A percentile compares a stretch with the other conserved stretches of the same genome.
Conservation (phyloP, 2,113 vertebrate genomes). For the Caracal caracal region DNA sequence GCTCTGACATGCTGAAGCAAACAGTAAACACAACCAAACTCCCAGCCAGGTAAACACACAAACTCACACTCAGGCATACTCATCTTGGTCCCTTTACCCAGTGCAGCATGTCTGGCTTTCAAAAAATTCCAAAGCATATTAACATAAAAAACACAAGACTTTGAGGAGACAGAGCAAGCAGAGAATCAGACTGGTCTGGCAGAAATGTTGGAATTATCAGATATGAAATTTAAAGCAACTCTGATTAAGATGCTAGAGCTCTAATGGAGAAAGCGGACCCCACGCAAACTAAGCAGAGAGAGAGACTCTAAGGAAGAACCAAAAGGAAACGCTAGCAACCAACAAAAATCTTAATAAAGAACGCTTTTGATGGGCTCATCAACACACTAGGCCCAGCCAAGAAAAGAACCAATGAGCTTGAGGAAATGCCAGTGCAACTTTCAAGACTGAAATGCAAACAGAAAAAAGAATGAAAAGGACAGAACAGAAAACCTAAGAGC, state of each 20-base stretch:
- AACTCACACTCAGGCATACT: not conserved
- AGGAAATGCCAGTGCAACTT: not conserved
- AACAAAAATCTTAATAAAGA: not conserved
- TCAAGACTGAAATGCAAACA: not conserved
- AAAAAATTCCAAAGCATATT: not conserved
- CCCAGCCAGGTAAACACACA: not conserved
- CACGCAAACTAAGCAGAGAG: not conserved
- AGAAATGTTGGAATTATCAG: not conserved
- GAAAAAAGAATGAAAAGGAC: not conserved
- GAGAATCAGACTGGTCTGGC: not conserved
- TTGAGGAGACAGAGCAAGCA: not conserved
- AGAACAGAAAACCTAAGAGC: not conserved
- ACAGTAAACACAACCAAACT: not conserved
- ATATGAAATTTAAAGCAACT: not conserved
- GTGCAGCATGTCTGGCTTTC: not conserved
- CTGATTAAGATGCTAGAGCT: not conserved
- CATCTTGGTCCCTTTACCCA: not conserved
- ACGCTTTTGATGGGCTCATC: not conserved
- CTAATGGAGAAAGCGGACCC: not conserved
- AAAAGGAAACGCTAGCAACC: not conserved
- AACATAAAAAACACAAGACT: not conserved
- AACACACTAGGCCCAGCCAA: not conserved
- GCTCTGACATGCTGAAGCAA: not conserved
- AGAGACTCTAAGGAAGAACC: not conserved
- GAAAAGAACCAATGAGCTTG: not conserved